Percentiles rank a stretch among this genome's conserved stretches.
phyloP scores from a whole-genome alignment of 2,113 vertebrate species.

The Heterotis niloticus region DNA sequence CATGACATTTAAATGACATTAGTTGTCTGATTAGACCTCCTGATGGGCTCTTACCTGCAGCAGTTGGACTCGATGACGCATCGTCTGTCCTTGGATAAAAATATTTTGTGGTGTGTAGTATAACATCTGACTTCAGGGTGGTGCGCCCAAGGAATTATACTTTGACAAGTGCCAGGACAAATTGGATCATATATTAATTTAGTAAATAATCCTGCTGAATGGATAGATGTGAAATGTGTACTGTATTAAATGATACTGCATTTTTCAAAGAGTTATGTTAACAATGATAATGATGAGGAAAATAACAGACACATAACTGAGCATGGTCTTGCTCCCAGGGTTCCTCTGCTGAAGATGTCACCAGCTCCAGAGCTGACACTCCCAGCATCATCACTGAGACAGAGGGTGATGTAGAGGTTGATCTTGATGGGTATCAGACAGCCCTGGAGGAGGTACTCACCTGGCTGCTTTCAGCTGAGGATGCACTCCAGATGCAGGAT shows the following conservation, averaged over 20 bases:
- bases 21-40: not conserved
- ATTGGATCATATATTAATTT: not conserved
- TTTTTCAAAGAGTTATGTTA: too few species aligned
- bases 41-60: not conserved
- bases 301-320: not conserved
- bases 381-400: conserved; percentile 71
- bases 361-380: conserved; percentile 64
- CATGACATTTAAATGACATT: not conserved
- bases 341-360: conserved; percentile 52
- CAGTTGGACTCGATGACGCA: not conserved
- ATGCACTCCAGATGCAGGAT: conserved; percentile 81
- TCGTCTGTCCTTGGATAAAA: not conserved
- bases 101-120: not conserved
- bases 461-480: conserved; percentile 91
- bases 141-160: too few species aligned
- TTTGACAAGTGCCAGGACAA: too few species aligned
- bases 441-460: conserved; percentile 95
- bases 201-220: not conserved
- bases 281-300: not conserved
- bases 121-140: not conserved
- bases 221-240: not conserved
- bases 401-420: conserved; percentile 69
- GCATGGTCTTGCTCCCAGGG: conserved; percentile 18
- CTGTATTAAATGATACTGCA: too few species aligned
- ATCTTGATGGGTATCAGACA: conserved; percentile 88